Evolutionary conservation across 2,797 vertebrate genomes (phyloP), one percentile per base, ranked within the genome.

Genomic region (Chloroceryle inda): DNA sequence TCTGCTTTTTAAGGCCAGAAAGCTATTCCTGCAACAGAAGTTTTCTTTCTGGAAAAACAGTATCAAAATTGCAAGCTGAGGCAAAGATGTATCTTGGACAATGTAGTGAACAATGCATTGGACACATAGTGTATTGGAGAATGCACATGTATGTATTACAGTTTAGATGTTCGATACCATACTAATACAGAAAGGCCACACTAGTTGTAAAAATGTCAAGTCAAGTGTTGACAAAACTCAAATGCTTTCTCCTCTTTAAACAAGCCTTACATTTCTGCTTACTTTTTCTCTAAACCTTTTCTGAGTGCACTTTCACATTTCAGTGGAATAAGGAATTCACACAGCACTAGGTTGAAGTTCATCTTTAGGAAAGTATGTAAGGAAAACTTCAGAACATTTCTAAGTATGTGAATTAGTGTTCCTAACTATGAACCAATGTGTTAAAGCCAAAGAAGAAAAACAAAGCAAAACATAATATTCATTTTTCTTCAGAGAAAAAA

Each of bases 341-440:
- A 66, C 16, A 69, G 45, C 58, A 88, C 49, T 35, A 52, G 87
- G 66, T 78, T 75, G 89, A 94, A 96, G 91, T 94, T 94, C 82
- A 73, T 81, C 79, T 91, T 92, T 63, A 66, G 62, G 45, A 58
- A 89, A 89, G 82, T 78, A 33, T 22, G 49, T 55, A 81, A 85
- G 81, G 58, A 72, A 91, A 95, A 88, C 76, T 94, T 89, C 87
- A 84, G 76, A 94, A 85, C 58, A 59, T 91, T 92, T 89, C 92
- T 69, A 94, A 94, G 91, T 59, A 23, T 56, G n/a, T 61, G 79
- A 89, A 94, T 89, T 84, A 88, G 47, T 76, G 62, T 42, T 86
- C 45, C 82, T 84, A 52, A 63, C 82, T 96, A 89, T 88, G 91
- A 94, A 81, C 42, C 35, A 84, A 86, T 55, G 55, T 53, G 42